Conservation (phyloP, 2,113 vertebrate species). For the Rhagologus leucostigma region DNA sequence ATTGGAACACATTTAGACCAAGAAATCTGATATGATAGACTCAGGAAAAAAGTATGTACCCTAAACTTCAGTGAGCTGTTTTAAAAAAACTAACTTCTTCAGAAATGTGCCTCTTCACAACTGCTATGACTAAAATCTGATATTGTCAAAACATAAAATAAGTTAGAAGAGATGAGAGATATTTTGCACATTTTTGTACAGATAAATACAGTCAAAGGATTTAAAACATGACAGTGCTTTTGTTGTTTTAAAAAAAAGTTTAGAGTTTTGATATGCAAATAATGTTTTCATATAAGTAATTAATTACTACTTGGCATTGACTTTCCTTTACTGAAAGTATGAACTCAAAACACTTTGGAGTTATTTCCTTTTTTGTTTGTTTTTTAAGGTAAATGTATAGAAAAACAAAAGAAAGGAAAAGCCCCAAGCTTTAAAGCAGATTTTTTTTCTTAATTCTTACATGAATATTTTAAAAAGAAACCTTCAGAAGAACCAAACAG, state of each 20-base stretch:
- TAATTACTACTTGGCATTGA: not conserved
- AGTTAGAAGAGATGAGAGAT: not conserved
- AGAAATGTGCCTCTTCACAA: accelerated
- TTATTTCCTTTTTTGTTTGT: not conserved
- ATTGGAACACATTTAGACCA: not conserved
- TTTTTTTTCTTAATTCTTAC: not conserved
- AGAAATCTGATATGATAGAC: not conserved
- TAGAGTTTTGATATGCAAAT: not conserved
- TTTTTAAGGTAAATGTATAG: not conserved
- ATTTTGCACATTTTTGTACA: not conserved
- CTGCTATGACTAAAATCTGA: not conserved
- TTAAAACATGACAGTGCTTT: not conserved
- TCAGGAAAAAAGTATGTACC: not conserved
- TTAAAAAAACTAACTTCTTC: not conserved
- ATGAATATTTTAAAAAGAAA: not conserved
- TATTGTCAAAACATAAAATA: not conserved
- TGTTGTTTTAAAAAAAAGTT: not conserved
- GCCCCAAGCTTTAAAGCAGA: not conserved
- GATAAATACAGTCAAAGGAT: not conserved
- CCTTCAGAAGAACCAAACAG: not conserved
- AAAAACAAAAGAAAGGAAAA: not conserved
- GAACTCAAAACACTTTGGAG: not conserved
- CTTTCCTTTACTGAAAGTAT: not conserved
- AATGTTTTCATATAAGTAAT: not conserved
- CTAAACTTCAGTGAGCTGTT: not conserved